These are phyloP conservation scores for Bombus confusus DNA, from an alignment of 1,140 invertebrate species.

Conservation along the genomic window DNA sequence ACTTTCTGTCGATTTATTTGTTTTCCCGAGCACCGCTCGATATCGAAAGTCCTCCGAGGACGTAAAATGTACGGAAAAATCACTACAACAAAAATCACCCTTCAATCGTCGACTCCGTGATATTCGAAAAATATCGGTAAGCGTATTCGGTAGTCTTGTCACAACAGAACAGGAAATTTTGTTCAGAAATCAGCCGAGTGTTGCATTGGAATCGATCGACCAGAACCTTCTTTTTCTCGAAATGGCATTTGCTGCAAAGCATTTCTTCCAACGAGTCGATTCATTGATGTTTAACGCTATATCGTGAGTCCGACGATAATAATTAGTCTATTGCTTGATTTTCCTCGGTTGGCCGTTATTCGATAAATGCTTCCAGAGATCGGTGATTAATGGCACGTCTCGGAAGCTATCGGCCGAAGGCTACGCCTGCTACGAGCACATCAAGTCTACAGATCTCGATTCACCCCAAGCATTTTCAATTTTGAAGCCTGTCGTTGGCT, in stretches of 20 bases:
- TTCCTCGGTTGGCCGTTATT: slow-evolving; percentile 64
- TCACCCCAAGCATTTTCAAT: slow-evolving; percentile 76
- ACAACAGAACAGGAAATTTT: no score
- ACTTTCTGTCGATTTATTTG: neutral
- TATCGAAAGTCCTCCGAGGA: neutral
- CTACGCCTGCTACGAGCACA: slow-evolving; percentile 78
- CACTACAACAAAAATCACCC: neutral
- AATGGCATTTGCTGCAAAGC: neutral
- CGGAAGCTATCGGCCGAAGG: slow-evolving; percentile 73
- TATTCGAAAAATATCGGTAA: neutral
- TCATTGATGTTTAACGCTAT: neutral
- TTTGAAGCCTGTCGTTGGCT: slow-evolving; percentile 70
- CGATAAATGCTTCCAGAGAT: slow-evolving; percentile 76
- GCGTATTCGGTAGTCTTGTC: no score
- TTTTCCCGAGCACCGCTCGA: slow-evolving; percentile 36
- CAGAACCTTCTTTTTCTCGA: neutral
- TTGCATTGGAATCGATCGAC: neutral
- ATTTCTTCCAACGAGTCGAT: neutral
- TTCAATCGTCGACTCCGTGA: neutral
- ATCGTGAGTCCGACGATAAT: neutral
- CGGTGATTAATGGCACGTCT: slow-evolving; percentile 78
- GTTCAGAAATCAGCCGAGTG: neutral
- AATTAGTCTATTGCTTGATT: slow-evolving; percentile 41
- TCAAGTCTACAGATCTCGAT: slow-evolving; percentile 72
- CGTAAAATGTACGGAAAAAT: neutral